Evolutionary conservation across 2,113 vertebrate genomes (phyloP).

Genomic region (Lophochroa leadbeateri): DNA sequence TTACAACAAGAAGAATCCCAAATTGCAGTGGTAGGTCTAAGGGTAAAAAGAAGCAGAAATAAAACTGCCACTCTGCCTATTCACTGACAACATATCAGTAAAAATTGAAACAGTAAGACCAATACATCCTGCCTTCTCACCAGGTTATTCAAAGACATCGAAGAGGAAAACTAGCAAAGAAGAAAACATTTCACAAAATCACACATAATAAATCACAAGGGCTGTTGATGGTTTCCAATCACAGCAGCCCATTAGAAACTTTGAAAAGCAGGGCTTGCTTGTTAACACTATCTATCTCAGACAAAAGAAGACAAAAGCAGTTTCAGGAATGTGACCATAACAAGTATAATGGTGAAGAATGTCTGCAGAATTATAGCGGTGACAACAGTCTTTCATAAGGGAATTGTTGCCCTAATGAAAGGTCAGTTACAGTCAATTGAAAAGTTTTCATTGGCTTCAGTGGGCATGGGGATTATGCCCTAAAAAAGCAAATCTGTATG

Average conservation of each 20-base stretch:
- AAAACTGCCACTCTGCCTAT: background rate
- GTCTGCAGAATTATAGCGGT: background rate
- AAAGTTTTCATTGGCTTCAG: slow-evolving; percentile 17
- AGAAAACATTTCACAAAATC: slow-evolving; percentile 4
- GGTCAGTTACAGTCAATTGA: background rate
- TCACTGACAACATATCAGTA: background rate
- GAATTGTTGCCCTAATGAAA: slow-evolving; percentile 14
- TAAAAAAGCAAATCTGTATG: background rate
- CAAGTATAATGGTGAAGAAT: slow-evolving; percentile 21
- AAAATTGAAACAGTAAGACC: background rate
- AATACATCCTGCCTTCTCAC: background rate
- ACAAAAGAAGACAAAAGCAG: slow-evolving; percentile 37
- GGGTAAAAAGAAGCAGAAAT: background rate
- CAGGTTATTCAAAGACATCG: slow-evolving; percentile 18
- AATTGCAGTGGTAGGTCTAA: background rate
- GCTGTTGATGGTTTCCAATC: slow-evolving; percentile 19
- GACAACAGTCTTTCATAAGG: slow-evolving; percentile 1
- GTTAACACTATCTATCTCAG: background rate
- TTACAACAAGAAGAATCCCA: background rate
- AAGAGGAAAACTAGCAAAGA: slow-evolving; percentile 14
- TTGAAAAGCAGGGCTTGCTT: slow-evolving; percentile 1
- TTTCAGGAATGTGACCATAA: slow-evolving; percentile 22
- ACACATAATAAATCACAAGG: background rate
- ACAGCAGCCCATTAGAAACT: slow-evolving; percentile 30
- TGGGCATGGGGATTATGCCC: background rate